Evolutionary conservation across 1,140 invertebrate species (phyloP).

Genomic region (Campoletis sonorensis): DNA sequence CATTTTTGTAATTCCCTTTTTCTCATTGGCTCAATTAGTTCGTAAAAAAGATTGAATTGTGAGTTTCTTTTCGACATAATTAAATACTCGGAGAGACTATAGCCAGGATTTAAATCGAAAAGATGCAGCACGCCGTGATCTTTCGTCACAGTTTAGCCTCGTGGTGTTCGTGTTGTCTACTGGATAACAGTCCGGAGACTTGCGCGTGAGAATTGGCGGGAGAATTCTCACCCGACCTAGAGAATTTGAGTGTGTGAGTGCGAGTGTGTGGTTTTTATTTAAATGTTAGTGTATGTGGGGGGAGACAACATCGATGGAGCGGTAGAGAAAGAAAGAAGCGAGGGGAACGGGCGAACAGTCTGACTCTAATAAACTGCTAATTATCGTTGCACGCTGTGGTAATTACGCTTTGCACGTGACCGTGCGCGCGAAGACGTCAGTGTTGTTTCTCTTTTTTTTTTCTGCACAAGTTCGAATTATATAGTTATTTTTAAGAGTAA

Average conservation of each 20-base stretch:
- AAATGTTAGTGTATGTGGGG: background rate
- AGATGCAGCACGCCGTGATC: no score
- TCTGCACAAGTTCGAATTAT: conserved; percentile 53
- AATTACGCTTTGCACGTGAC: conserved; percentile 60
- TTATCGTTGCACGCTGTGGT: conserved; percentile 59
- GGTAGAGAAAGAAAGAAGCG: conserved; percentile 16
- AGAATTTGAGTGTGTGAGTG: conserved; percentile 16
- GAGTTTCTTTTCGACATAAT: no score
- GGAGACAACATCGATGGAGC: background rate
- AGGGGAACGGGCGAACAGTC: conserved; percentile 39
- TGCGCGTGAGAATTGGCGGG: conserved; percentile 40
- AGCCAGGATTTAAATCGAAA: no score
- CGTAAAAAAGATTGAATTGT: no score
- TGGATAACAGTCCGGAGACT: background rate
- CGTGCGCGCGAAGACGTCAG: conserved; percentile 48
- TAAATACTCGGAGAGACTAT: no score
- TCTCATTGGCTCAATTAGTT: no score
- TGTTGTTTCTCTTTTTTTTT: conserved; percentile 48
- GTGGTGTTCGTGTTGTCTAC: background rate
- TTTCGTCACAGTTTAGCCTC: no score
- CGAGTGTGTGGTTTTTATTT: background rate
- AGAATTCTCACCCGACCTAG: background rate
- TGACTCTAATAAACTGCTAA: conserved; percentile 64
- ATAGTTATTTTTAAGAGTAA: conserved; percentile 45
- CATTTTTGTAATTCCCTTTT: no score